A percentile compares a stretch with the other conserved stretches of the same genome.
These are phyloP conservation scores for Circaetus gallicus DNA, from an alignment of 2,113 vertebrate genomes.

Conservation along the genomic window DNA sequence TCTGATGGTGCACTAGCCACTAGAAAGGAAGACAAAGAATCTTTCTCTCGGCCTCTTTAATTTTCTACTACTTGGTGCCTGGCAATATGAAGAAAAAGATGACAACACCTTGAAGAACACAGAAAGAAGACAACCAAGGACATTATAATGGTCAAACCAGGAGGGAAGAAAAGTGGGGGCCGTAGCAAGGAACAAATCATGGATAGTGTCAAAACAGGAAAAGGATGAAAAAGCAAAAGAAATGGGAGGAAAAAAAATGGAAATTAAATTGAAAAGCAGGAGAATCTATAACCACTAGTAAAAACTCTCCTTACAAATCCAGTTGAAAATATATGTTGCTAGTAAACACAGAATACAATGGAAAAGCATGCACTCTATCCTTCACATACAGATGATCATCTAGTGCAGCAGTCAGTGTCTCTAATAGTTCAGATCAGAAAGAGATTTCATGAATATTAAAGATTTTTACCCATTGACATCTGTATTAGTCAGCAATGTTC, in stretches of 20 bases:
- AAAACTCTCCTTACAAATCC: not conserved
- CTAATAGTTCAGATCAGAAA: not conserved
- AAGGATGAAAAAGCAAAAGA: not conserved
- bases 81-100: not conserved
- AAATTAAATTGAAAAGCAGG: not conserved
- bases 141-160: not conserved
- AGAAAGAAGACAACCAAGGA: not conserved
- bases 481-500: not conserved
- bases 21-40: not conserved
- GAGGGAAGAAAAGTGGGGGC: not conserved
- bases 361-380: not conserved
- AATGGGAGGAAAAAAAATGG: accelerated
- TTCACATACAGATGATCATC: not conserved
- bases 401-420: not conserved
- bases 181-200: not conserved
- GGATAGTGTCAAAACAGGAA: not conserved
- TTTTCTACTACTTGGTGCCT: not conserved
- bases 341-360: not conserved
- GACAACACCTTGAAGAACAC: not conserved
- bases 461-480: not conserved
- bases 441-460: not conserved
- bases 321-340: not conserved
- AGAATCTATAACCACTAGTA: not conserved
- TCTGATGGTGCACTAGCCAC: not conserved
- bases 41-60: not conserved